These are phyloP conservation scores for Anableps anableps DNA, from an alignment of 2,797 vertebrate genomes.

Conservation along the genomic window DNA sequence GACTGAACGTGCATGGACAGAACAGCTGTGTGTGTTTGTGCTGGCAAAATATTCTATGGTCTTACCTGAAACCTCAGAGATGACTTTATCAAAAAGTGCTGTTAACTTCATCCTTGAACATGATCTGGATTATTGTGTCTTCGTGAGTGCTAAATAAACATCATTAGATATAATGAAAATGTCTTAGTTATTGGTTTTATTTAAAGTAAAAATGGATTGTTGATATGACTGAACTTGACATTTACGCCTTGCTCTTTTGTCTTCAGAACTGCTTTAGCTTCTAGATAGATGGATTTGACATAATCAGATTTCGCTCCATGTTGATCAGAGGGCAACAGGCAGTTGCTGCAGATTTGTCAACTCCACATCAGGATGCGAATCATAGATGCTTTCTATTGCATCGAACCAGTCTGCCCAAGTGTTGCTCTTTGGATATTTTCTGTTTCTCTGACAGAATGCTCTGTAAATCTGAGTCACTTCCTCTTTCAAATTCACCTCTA, in stretches of 20 bases:
- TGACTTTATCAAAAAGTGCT: neutral
- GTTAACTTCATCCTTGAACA: neutral
- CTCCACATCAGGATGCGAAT: neutral
- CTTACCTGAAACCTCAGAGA: neutral
- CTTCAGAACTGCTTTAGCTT: neutral
- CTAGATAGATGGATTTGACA: neutral
- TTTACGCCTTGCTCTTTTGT: neutral
- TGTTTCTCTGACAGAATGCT: neutral
- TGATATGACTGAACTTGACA: neutral
- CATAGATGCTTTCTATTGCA: neutral
- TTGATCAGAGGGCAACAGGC: no score
- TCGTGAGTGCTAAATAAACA: neutral
- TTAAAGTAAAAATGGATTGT: neutral
- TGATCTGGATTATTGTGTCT: neutral
- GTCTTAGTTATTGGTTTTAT: neutral
- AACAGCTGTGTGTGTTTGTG: constrained; percentile 1
- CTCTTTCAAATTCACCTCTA: neutral
- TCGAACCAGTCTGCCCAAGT: neutral
- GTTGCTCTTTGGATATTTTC: neutral
- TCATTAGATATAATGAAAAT: neutral
- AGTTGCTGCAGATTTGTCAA: neutral
- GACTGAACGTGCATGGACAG: constrained; percentile 4
- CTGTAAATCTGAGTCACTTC: neutral
- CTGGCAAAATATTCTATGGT: constrained; percentile 8
- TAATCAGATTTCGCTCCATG: neutral